Evolutionary conservation across 2,113 vertebrate genomes (phyloP), one percentile per base, ranked within the genome.

Genomic region (Pyxicephalus adspersus): DNA sequence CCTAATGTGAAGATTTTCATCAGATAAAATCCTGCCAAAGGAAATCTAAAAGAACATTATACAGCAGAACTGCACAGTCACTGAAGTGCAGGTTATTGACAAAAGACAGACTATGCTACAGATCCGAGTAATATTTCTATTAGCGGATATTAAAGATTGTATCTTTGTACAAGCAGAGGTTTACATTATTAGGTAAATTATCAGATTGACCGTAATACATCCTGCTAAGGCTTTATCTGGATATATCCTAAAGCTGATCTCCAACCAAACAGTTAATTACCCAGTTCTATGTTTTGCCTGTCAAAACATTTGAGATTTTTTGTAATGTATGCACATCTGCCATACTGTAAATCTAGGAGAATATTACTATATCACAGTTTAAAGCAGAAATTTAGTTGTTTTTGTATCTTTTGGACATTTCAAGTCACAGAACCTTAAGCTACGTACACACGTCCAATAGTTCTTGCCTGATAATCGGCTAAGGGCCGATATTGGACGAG

Each of bases 121-220:
- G 28, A 26, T 23, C 29, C 13, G 5, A 64, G 54, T 65, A 22
- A 77, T n/a, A 31, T 73, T 57, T 64, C 60, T 0, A 18, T 51
- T 31, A 54, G 57, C n/a, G 64, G 84, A 87, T 86, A 89, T 89
- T 88, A 82, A 64, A 85, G 86, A 89, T 87, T 45, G 28, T 89
- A 89, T 88, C 88, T 55, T 66, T 6, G 17, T 0, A 11, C 20
- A 22, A 67, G 4, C 7, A 16, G 28, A 38, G 28, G 5, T 29
- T 58, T 45, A 78, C 23, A n/a, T 64, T 61, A 64, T 72, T 61
- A 54, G 68, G 18, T 15, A 51, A 29, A 34, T 19, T 16, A 54
- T 64, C 5, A 74, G 26, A 26, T 2, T 31, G 26, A n/a, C 17
- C 4, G 23, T 20, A 18, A 58, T 74, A 74, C 31, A 22, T 58